Conservation (phyloP, 2,113 vertebrate genomes). For the Hystrix brachyura region DNA sequence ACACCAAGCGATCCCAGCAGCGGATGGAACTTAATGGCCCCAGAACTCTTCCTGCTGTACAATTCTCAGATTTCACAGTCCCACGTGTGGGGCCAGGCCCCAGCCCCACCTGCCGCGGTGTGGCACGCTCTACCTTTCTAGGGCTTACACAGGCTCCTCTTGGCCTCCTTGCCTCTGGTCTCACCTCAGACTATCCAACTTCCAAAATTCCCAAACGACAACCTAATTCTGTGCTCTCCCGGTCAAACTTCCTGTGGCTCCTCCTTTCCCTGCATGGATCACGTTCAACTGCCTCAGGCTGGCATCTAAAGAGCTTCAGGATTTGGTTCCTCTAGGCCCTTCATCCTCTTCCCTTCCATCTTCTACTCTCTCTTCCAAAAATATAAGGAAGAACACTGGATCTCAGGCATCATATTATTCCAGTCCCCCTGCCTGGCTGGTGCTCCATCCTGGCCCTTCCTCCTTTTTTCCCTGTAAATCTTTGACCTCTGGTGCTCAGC, state of each 20-base stretch:
- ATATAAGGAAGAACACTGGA: fast-evolving
- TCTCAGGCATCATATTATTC: fast-evolving
- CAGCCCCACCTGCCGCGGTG: fast-evolving
- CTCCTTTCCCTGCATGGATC: neutral
- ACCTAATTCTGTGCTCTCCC: too few species aligned
- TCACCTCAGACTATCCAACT: neutral
- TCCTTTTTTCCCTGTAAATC: neutral
- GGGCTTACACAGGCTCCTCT: neutral
- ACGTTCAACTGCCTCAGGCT: neutral
- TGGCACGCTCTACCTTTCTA: neutral
- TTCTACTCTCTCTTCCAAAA: neutral
- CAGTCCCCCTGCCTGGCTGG: neutral
- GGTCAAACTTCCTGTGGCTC: neutral
- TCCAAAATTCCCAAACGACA: neutral
- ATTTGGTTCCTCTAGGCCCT: neutral
- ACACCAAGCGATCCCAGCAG: neutral
- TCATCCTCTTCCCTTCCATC: neutral
- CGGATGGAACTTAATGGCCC: too few species aligned
- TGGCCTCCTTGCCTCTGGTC: neutral
- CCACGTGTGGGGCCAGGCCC: too few species aligned
- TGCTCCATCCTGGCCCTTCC: neutral
- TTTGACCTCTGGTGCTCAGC: neutral
- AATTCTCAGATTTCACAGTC: too few species aligned
- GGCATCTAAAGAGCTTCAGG: neutral
- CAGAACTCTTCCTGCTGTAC: neutral